Conservation (phyloP, 2,888 invertebrate genomes). For the Agriotes lineatus region DNA sequence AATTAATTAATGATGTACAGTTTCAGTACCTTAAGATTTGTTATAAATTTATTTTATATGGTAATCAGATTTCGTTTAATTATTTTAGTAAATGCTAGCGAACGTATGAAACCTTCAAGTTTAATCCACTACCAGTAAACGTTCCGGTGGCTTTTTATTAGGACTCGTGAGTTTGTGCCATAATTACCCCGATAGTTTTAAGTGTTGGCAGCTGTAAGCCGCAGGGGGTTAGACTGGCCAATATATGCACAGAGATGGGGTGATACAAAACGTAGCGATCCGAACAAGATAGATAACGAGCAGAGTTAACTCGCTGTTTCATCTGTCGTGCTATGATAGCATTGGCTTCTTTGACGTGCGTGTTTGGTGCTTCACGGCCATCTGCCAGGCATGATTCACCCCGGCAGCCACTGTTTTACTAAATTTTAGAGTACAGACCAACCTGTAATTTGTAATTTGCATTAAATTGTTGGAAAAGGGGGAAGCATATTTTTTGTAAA, state of each 20-base stretch:
- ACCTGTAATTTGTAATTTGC: too few species aligned
- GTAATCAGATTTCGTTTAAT: too few species aligned
- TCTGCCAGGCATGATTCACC: conserved; percentile 58
- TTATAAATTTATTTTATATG: too few species aligned
- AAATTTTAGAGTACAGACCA: conserved; percentile 3
- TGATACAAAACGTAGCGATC: conserved; percentile 43
- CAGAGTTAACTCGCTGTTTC: conserved; percentile 55
- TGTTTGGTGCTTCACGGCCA: conserved; percentile 51
- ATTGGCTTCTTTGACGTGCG: conserved; percentile 49
- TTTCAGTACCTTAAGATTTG: too few species aligned
- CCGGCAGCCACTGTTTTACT: conserved; percentile 47
- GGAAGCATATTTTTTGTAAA: too few species aligned
- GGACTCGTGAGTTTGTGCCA: conserved; percentile 46
- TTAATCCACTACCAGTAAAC: neutral
- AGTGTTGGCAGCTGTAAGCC: conserved; percentile 50
- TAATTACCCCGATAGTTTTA: conserved; percentile 55
- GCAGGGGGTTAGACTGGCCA: conserved; percentile 48
- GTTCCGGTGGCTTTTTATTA: too few species aligned
- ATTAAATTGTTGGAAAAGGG: too few species aligned
- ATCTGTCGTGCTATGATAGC: conserved; percentile 55
- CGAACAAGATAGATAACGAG: conserved; percentile 46
- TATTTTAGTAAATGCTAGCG: too few species aligned
- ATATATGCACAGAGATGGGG: conserved; percentile 38
- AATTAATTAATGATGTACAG: too few species aligned
- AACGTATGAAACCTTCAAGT: too few species aligned